These are phyloP conservation scores for Thaleichthys pacificus DNA, from an alignment of 2,797 vertebrate species.

Conservation along the genomic window DNA sequence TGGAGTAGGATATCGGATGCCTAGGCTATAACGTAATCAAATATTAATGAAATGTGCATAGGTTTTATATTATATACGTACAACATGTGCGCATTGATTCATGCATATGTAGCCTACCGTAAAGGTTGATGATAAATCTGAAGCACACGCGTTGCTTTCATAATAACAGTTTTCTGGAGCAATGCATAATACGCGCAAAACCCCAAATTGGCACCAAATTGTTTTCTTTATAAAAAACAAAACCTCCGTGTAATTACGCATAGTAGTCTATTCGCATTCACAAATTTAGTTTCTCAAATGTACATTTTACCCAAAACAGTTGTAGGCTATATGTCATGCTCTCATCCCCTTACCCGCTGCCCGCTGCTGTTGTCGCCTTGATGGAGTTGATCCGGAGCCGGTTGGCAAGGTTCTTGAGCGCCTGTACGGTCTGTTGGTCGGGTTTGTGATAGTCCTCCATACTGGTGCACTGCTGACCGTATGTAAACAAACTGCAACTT, in stretches of 20 bases:
- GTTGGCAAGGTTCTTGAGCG: constrained; percentile 87
- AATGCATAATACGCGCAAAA: constrained; percentile 34
- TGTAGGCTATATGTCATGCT: no score
- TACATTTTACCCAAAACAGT: not conserved
- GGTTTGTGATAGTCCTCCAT: constrained; percentile 95
- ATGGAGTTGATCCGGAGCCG: constrained; percentile 86
- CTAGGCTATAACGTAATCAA: not conserved
- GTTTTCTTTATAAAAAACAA: not conserved
- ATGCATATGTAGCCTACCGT: not conserved
- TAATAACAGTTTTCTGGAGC: not conserved
- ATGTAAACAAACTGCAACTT: not conserved
- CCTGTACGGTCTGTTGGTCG: constrained; percentile 91
- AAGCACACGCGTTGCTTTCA: not conserved
- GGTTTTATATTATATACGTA: not conserved
- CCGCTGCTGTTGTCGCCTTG: constrained; percentile 89
- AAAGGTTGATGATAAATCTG: not conserved
- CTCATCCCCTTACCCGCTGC: constrained; percentile 80
- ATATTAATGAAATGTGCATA: not conserved
- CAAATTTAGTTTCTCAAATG: not conserved
- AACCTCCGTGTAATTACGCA: not conserved
- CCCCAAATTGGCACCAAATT: not conserved
- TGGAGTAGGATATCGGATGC: not conserved
- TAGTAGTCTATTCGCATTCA: not conserved
- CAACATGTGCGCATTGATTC: not conserved
- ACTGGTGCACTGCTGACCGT: constrained; percentile 29